phyloP scores from a whole-genome alignment of 53 echinoderm and acorn worm species.

The Paracentrotus lividus region DNA sequence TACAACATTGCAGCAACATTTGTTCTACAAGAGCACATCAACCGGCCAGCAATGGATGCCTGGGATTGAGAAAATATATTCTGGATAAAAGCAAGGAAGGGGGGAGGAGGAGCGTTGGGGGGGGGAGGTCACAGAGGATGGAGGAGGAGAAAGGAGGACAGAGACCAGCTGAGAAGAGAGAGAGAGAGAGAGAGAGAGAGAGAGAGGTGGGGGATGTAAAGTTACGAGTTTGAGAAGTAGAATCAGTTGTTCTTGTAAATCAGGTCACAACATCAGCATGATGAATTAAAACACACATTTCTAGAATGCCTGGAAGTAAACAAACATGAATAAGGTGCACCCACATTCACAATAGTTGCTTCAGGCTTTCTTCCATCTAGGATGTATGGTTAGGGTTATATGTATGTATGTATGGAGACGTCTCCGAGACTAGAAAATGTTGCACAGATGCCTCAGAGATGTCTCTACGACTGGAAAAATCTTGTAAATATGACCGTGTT shows the following conservation, averaged over 20 bases:
- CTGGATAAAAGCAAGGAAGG: background rate
- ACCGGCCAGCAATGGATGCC: background rate
- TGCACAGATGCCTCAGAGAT: background rate
- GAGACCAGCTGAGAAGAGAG: background rate
- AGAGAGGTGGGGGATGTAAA: background rate
- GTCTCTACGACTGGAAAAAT: too few species aligned
- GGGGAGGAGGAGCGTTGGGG: background rate
- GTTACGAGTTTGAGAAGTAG: background rate
- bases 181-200: background rate
- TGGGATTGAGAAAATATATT: background rate
- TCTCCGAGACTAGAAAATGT: background rate
- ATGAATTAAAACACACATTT: background rate
- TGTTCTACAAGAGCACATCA: too few species aligned
- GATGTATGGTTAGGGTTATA: too few species aligned
- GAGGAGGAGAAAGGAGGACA: background rate
- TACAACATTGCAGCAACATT: too few species aligned
- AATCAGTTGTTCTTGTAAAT: conserved; percentile 47
- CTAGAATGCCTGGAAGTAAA: background rate
- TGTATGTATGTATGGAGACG: too few species aligned
- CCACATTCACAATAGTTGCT: too few species aligned
- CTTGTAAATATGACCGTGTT: too few species aligned
- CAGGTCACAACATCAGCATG: conserved; percentile 16
- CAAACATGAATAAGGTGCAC: background rate
- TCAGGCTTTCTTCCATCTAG: too few species aligned
- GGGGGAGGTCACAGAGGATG: background rate